Conservation (phyloP, 2,113 vertebrate genomes). For the Lepus europaeus region DNA sequence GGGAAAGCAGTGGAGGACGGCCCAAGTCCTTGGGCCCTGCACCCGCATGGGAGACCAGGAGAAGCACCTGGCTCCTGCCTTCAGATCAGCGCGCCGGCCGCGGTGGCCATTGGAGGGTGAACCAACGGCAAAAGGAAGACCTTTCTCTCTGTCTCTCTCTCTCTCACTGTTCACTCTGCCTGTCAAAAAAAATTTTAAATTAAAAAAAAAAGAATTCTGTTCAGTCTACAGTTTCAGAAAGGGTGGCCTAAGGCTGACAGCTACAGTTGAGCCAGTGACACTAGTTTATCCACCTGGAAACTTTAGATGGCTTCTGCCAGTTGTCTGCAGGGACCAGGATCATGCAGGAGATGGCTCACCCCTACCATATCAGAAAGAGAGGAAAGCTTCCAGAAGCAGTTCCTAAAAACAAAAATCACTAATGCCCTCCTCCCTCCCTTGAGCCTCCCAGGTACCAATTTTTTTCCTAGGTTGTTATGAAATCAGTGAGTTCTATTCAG, state of each 20-base stretch:
- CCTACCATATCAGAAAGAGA: background rate
- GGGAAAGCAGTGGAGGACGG: too few relatives aligned
- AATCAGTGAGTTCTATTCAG: background rate
- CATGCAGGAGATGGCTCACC: background rate
- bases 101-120: too few relatives aligned
- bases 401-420: constrained; percentile 15
- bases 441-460: background rate
- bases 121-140: too few relatives aligned
- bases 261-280: background rate
- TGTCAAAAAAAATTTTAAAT: too few relatives aligned
- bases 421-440: background rate
- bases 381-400: constrained; percentile 10
- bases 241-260: background rate
- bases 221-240: background rate
- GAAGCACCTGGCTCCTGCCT: too few relatives aligned
- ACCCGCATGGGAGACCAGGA: too few relatives aligned
- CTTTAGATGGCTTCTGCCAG: too few relatives aligned
- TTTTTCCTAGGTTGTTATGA: background rate
- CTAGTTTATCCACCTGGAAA: background rate
- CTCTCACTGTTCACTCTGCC: too few relatives aligned
- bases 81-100: too few relatives aligned
- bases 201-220: background rate
- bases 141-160: too few relatives aligned
- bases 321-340: background rate
- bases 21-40: too few relatives aligned